These are phyloP conservation scores for Cryptotermes secundus DNA, from an alignment of 1,140 invertebrate species.

Conservation along the genomic window DNA sequence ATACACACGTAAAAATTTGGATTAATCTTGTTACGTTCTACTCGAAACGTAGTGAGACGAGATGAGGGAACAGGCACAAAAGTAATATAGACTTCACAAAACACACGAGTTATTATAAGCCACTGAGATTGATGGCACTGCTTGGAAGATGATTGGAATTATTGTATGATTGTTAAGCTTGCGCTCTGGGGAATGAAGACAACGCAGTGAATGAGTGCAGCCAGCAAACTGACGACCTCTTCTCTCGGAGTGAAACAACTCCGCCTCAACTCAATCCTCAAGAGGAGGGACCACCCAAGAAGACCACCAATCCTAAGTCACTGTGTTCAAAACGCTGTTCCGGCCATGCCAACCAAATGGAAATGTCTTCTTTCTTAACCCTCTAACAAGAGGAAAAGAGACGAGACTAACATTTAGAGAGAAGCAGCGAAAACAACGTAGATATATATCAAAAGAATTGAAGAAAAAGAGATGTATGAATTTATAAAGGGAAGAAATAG, in stretches of 20 bases:
- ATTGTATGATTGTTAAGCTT: not conserved
- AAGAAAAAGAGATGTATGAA: slow-evolving; percentile 8
- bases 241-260: not conserved
- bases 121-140: not conserved
- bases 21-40: not conserved
- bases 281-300: slow-evolving; percentile 16
- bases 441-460: not conserved
- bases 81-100: not conserved
- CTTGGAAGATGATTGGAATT: not conserved
- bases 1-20: not conserved
- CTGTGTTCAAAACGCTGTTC: slow-evolving; percentile 10
- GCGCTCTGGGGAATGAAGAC: not conserved
- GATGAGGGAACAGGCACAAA: too few species aligned
- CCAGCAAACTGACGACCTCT: not conserved
- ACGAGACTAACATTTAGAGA: not conserved
- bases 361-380: slow-evolving; percentile 2
- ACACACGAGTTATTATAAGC: not conserved
- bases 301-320: slow-evolving; percentile 14
- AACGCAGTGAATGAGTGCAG: not conserved
- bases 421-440: not conserved
- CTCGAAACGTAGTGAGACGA: too few species aligned
- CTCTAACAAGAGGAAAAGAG: not conserved
- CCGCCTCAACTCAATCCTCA: slow-evolving; percentile 6
- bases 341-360: slow-evolving; percentile 16
- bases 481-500: not conserved